phyloP scores from a whole-genome alignment of 2,113 vertebrate species.

The Manacus vitellinus region DNA sequence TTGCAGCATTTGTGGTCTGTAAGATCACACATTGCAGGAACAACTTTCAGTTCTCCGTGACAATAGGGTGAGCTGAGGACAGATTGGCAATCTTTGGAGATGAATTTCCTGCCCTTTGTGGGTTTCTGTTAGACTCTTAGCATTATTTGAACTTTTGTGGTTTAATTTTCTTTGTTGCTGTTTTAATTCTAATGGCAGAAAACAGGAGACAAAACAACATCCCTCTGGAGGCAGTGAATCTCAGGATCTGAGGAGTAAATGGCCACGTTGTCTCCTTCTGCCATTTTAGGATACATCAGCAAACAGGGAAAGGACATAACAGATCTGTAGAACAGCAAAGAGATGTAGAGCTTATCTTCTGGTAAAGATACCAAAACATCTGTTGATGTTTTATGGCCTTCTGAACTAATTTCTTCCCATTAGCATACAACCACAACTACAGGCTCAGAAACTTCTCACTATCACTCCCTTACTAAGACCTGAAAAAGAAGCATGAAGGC shows the following conservation, averaged over 20 bases:
- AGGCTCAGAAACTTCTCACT: not conserved
- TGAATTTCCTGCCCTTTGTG: constrained; percentile 66
- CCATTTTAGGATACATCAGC: not conserved
- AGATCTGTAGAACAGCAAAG: not conserved
- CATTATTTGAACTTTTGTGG: constrained; percentile 64
- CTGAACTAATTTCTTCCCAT: not conserved
- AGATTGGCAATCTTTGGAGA: constrained; percentile 52
- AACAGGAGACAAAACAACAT: constrained; percentile 36
- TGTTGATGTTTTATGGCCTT: not conserved
- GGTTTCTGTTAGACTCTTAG: constrained; percentile 59
- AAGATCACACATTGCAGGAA: constrained; percentile 51
- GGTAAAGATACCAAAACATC: not conserved
- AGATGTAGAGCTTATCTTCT: not conserved
- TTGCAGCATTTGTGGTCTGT: constrained; percentile 54
- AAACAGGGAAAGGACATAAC: not conserved
- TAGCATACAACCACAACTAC: not conserved
- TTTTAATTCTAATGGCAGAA: constrained; percentile 59
- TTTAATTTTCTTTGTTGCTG: constrained; percentile 63
- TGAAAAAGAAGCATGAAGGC: not conserved
- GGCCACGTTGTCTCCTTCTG: not conserved
- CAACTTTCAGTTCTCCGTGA: constrained; percentile 61
- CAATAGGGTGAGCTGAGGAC: constrained; percentile 64
- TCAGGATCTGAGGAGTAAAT: constrained; percentile 6
- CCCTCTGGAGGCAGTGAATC: not conserved
- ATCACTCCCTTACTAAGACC: not conserved